Evolutionary conservation across 2,797 vertebrate genomes (phyloP).

Genomic region (Artibeus lituratus): DNA sequence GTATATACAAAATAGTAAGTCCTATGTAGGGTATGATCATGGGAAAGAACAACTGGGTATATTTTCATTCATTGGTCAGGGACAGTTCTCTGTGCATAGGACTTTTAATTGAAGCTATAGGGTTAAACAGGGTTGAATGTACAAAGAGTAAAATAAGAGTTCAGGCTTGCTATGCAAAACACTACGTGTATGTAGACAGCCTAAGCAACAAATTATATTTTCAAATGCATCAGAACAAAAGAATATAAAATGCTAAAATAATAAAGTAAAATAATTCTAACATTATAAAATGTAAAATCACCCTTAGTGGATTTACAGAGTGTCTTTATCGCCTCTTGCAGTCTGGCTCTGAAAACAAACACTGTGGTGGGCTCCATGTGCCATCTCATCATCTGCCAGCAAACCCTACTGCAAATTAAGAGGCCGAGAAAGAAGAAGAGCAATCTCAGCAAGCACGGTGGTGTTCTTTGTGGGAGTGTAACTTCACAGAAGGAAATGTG

Average conservation of each 20-base stretch:
- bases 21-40: background rate
- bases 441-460: background rate
- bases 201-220: background rate
- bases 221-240: background rate
- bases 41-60: background rate
- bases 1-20: background rate
- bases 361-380: background rate
- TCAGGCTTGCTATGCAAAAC: background rate
- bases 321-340: background rate
- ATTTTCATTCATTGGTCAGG: background rate
- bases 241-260: background rate
- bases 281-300: background rate
- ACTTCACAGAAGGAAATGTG: background rate
- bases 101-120: background rate
- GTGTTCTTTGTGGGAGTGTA: background rate
- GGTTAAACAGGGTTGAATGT: background rate
- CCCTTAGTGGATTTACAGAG: background rate
- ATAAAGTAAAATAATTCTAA: background rate
- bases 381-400: background rate
- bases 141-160: background rate
- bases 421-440: background rate
- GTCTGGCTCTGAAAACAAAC: background rate
- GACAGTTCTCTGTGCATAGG: background rate
- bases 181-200: background rate
- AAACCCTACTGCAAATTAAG: slow-evolving; percentile 3